Base-by-base conservation (phyloP, 64 coral and sea anemone species). In the Stylophora pistillata region DNA sequence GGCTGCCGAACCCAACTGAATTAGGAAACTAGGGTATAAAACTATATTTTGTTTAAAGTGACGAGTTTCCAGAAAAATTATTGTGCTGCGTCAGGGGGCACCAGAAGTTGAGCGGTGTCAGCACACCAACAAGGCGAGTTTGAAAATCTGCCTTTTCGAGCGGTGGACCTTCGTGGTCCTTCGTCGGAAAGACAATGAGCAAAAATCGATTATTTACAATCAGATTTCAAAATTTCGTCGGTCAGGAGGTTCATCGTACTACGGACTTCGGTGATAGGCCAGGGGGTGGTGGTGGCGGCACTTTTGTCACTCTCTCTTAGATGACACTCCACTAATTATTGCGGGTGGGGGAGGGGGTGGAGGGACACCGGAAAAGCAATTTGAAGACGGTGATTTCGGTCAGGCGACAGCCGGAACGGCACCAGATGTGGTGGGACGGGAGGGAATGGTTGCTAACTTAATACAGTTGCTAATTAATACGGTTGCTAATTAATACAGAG, bases 341-440 rank as follows among this genome's bases (percentile, higher is more conserved):
- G 85, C 86, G 18, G 86, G 86, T 23, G 86, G 86, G 57, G 86
- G 85, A 13, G 85, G 86, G 14, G 86, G 86, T 15, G 72, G 57
- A n/a, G 86, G 55, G 25, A 0, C 55, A 60, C 55, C 26, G 31
- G 0, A 29, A 30, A 30, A 60, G 2, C 25, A 60, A 57, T 79
- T 30, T 56, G 59, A 15, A 30, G 56, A 61, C n/a, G 55, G 77
- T 7, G 77, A 79, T 54, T 86, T 90, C 0, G 94, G 94, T 77
- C 85, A 92, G 78, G 86, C 74, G 17, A 92, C 85, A 53, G 76
- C n/a, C n/a, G 41, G 28, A 85, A 85, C 89, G 94, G 94, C 9
- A 78, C 74, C 23, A 85, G 75, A 29, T 81, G 78, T 72, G 94
- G 94, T 30, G 94, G 94, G 4, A 86, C 55, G 0, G 65, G 20